phyloP scores from a whole-genome alignment of 2,113 vertebrate species.

The Odocoileus virginianus region DNA sequence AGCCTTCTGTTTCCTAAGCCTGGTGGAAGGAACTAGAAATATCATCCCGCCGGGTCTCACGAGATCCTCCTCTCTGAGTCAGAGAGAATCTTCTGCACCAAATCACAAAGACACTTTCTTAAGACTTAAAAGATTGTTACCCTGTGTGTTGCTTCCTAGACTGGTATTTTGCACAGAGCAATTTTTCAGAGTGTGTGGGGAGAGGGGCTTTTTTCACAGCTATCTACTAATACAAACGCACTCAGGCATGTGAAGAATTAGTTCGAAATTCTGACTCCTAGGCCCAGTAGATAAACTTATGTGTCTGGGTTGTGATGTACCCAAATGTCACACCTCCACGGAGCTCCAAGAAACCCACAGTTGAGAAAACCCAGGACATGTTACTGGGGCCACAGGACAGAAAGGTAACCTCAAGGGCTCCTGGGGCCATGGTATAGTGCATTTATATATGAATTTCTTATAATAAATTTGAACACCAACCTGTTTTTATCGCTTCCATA shows the following conservation, averaged over 20 bases:
- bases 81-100: neutral
- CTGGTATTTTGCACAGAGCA: neutral
- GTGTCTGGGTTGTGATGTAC: neutral
- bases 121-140: neutral
- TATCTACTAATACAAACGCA: neutral
- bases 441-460: neutral
- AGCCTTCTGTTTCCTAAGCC: neutral
- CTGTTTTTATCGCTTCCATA: neutral
- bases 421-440: rapidly evolving
- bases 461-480: conserved; percentile 12
- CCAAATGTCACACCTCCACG: neutral
- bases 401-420: neutral
- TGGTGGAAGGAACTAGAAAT: conserved; percentile 22
- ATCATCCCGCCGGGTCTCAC: rapidly evolving
- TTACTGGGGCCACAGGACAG: neutral
- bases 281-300: neutral
- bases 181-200: neutral
- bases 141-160: neutral
- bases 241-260: neutral
- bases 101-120: neutral
- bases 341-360: neutral
- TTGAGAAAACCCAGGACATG: neutral
- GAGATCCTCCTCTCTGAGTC: neutral
- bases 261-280: neutral
- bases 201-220: neutral